These are phyloP conservation scores for Elysia crispata DNA, from an alignment of 2,888 invertebrate genomes.

Conservation along the genomic window DNA sequence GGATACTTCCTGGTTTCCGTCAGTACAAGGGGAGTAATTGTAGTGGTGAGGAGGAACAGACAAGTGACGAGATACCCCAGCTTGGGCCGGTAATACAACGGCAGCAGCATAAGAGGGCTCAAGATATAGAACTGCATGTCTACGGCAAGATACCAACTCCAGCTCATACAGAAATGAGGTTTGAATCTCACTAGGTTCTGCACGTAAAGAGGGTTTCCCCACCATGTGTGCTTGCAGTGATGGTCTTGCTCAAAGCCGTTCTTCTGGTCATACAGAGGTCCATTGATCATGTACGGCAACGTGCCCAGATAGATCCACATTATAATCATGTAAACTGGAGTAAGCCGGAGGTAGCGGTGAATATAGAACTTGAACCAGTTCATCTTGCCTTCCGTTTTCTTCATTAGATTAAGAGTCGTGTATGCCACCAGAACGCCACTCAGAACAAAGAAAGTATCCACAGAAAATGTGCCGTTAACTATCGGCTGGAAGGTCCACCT, in stretches of 20 bases:
- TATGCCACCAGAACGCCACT: conserved; percentile 46
- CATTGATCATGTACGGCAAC: conserved; percentile 59
- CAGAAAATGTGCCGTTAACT: no score
- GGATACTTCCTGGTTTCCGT: not conserved
- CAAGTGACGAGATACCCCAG: not conserved
- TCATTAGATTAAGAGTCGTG: conserved; percentile 54
- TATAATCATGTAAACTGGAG: conserved; percentile 67
- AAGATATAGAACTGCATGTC: conserved; percentile 73
- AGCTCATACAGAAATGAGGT: conserved; percentile 61
- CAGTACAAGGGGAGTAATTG: conserved; percentile 17
- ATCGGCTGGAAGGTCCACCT: no score
- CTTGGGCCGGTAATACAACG: conserved; percentile 54
- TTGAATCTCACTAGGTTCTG: conserved; percentile 62
- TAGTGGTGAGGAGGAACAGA: not conserved
- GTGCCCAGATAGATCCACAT: conserved; percentile 63
- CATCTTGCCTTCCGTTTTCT: conserved; percentile 51
- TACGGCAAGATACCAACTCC: conserved; percentile 71
- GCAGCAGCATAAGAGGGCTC: conserved; percentile 63
- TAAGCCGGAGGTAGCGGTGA: conserved; percentile 62
- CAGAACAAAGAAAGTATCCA: no score
- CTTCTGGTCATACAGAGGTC: conserved; percentile 60
- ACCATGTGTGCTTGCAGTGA: conserved; percentile 67
- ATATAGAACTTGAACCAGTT: conserved; percentile 59
- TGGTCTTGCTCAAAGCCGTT: conserved; percentile 56
- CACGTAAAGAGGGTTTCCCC: conserved; percentile 68